Evolutionary conservation across 2,888 invertebrate genomes (phyloP), one percentile per base, ranked within the genome.

Genomic region (Drosophila colorata): DNA sequence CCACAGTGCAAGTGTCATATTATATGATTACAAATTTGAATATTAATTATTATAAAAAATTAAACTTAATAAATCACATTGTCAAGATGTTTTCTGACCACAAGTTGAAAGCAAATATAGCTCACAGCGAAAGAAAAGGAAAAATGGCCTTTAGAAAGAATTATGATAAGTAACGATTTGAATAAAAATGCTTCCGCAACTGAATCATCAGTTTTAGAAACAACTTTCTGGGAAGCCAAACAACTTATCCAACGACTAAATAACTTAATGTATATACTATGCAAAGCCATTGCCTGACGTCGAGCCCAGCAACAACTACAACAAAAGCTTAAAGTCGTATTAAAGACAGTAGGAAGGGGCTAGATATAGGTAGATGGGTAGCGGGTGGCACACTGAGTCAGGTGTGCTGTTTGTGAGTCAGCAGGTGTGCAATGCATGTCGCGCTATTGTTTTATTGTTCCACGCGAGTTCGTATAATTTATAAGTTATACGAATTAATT

Each of bases 401-500:
- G 46, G 57, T 58, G 44, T 8, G 18, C 18, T 44, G 40, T 65
- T 8, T 52, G 25, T 78, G 72, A 75, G 60, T 78, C 76, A 67
- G 51, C 66, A 28, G 48, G 33, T 64, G 64, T 43, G 16, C 14
- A 40, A 51, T 8, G 55, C 38, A 55, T 44, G 52, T n/a, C 13
- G 18, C 9, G 23, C 9, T 25, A 41, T 58, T 46, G 16, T 40
- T 70, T 38, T 40, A 28, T 47, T 25, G 61, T 55, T 49, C 9
- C 53, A 44, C n/a, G 40, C 40, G 18, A 44, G 44, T 18, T 28
- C 38, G 40, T 25, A 49, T 20, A 35, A 44, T 28, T 44, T 64
- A 52, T 23, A 18, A 52, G 35, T 56, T 52, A 3, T 3, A 40
- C 14, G 9, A 44, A 49, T 51, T 53, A 40, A 68, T 49, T 55